Evolutionary conservation across 2,113 vertebrate genomes (phyloP), one percentile per base, ranked within the genome.

Genomic region (Caretta caretta): DNA sequence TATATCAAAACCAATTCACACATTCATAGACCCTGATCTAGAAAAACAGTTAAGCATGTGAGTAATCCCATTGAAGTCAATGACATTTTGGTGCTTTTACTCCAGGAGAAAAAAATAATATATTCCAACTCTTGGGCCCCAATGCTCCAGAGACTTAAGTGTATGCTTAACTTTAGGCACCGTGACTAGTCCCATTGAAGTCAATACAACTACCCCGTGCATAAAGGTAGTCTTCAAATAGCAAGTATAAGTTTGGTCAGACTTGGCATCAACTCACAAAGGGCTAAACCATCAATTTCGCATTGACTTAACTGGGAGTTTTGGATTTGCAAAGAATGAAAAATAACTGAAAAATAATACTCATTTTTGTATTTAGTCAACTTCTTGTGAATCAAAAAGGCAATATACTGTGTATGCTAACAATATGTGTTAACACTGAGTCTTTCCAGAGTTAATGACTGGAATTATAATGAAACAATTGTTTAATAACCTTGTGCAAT

Each of bases 401-500:
- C 46, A 89, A 93, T 95, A 87, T 92, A 65, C 69, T 94, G 49
- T 48, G 86, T 94, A 84, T 96, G 80, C 24, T 96, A 92, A 87
- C 56, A 93, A 72, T 89, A 92, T 20, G 53, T 80, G 69, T 94
- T 96, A 95, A 92, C 78, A 85, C 31, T 94, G 49, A 78, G 27
- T 17, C 16, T 86, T 75, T 65, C 84, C 75, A 79, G 54, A 48
- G 75, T 95, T 85, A 59, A 91, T 2, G 0, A 51, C 35, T 84
- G 56, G 38, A 94, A 78, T 62, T 97, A 94, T 95, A 46, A 72
- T 31, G 93, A 97, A 88, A 94, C 89, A 88, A 96, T 97, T 96
- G 94, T 98, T 96, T 78, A 84, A 92, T 24, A 79, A 54, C 54
- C 84, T 97, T 94, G 29, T 90, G 97, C 96, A 98, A 98, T 22